Evolutionary conservation across 2,888 invertebrate species (phyloP).

Genomic region (Steromphala cineraria): DNA sequence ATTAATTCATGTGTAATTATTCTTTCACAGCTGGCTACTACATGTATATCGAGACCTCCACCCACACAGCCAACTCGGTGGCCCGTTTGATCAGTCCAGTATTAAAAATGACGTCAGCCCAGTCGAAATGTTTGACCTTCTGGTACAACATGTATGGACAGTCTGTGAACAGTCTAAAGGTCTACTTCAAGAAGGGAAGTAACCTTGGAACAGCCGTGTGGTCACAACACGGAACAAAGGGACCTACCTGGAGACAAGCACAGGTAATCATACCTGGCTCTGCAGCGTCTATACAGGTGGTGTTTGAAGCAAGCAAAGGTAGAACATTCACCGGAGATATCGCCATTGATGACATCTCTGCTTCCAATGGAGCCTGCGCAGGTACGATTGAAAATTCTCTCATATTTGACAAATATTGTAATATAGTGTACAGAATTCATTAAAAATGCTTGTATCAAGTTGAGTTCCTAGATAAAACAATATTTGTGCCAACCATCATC

Average conservation of each 20-base stretch:
- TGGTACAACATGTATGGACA: slow-evolving; percentile 69
- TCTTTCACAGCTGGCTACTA: slow-evolving; percentile 59
- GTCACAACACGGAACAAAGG: slow-evolving; percentile 52
- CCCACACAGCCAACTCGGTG: slow-evolving; percentile 78
- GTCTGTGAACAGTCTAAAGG: slow-evolving; percentile 45
- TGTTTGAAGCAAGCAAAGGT: slow-evolving; percentile 54
- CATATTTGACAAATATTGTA: not conserved
- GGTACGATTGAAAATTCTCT: slow-evolving; percentile 26
- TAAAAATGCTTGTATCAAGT: too few relatives aligned
- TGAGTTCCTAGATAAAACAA: too few relatives aligned
- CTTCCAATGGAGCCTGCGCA: slow-evolving; percentile 44
- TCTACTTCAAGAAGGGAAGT: slow-evolving; percentile 35
- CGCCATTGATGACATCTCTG: slow-evolving; percentile 57
- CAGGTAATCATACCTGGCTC: slow-evolving; percentile 42
- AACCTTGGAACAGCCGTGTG: slow-evolving; percentile 48
- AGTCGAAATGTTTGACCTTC: slow-evolving; percentile 56
- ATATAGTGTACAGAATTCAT: too few relatives aligned
- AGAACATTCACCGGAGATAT: slow-evolving; percentile 52
- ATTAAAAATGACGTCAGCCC: slow-evolving; percentile 30
- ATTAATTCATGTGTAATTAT: not conserved
- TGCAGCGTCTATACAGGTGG: slow-evolving; percentile 46
- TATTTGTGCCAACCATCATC: too few relatives aligned
- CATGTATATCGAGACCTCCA: slow-evolving; percentile 75
- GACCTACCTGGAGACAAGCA: slow-evolving; percentile 50
- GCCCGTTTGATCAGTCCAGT: slow-evolving; percentile 75